phyloP scores from a whole-genome alignment of 2,797 vertebrate genomes.

The Melanitta fusca region DNA sequence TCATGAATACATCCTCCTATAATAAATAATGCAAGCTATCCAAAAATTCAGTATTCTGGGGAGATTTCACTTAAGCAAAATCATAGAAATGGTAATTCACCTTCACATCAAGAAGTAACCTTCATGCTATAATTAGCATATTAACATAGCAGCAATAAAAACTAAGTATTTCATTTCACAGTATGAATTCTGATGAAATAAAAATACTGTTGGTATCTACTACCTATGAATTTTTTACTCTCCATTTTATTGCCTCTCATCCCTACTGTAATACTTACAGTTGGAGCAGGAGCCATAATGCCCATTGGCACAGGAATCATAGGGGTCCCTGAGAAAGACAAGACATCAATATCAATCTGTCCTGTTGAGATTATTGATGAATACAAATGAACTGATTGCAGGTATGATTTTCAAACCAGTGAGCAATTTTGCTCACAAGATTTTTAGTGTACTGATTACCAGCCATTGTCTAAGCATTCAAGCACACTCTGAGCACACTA shows the following conservation, averaged over 20 bases:
- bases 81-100: background rate
- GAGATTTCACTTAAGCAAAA: background rate
- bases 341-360: background rate
- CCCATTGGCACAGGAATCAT: constrained; percentile 99
- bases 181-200: background rate
- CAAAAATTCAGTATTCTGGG: background rate
- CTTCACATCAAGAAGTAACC: background rate
- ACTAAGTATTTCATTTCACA: background rate
- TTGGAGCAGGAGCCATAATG: constrained; percentile 92
- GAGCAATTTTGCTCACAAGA: background rate
- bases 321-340: constrained; percentile 84
- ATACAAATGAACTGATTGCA: background rate
- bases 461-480: background rate
- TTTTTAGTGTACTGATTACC: background rate
- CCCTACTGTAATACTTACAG: constrained; percentile 80
- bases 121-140: background rate
- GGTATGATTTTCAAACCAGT: background rate
- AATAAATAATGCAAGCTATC: background rate
- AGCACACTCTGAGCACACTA: background rate
- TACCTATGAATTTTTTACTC: background rate
- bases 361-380: background rate
- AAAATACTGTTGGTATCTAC: background rate
- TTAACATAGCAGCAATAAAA: background rate
- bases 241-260: background rate
- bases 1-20: background rate